These are phyloP conservation scores for Labeo calbasu DNA, from an alignment of 2,797 vertebrate genomes.

Conservation along the genomic window DNA sequence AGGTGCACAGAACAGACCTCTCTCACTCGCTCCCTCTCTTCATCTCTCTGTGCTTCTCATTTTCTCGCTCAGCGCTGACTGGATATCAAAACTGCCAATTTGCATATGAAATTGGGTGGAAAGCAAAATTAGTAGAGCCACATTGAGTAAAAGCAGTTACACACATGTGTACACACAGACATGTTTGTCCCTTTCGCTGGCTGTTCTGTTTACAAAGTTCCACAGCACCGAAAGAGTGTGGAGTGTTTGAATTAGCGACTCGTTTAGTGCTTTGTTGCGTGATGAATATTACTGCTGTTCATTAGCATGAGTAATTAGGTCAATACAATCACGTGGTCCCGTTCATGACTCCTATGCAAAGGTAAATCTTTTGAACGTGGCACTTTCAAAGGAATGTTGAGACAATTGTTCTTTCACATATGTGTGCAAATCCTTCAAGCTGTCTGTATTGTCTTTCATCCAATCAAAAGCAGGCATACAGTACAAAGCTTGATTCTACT, in stretches of 20 bases:
- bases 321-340: slow-evolving; percentile 1
- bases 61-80: slow-evolving; percentile 44
- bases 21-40: slow-evolving; percentile 10
- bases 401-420: not conserved
- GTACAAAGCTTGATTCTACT: not conserved
- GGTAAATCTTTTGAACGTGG: not conserved
- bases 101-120: slow-evolving; percentile 70
- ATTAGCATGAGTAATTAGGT: slow-evolving; percentile 52
- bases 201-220: slow-evolving; percentile 34
- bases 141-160: slow-evolving; percentile 22
- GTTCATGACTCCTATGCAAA: not conserved
- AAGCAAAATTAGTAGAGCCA: slow-evolving; percentile 49
- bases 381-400: slow-evolving; percentile 5
- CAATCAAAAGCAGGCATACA: not conserved
- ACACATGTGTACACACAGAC: not conserved
- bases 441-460: not conserved
- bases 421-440: slow-evolving; percentile 31
- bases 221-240: not conserved
- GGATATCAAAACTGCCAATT: slow-evolving; percentile 64
- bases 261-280: not conserved
- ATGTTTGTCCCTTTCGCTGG: slow-evolving; percentile 19
- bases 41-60: slow-evolving; percentile 35
- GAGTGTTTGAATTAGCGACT: slow-evolving; percentile 26
- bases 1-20: slow-evolving; percentile 38
- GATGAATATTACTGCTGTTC: slow-evolving; percentile 44